Conservation (phyloP, 2,113 vertebrate genomes). For the Megaceryle maxima region DNA sequence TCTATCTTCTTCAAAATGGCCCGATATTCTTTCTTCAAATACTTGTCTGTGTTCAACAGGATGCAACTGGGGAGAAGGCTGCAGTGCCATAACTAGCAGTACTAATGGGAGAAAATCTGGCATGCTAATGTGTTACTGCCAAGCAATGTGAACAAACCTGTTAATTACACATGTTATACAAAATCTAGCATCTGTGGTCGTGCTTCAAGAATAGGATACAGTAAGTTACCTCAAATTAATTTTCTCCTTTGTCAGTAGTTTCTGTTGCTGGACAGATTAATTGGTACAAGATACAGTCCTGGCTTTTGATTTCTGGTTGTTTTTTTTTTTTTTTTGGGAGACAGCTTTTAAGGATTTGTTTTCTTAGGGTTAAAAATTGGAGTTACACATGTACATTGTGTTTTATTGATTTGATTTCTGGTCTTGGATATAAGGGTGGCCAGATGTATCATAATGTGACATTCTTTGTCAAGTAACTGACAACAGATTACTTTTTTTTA, state of each 20-base stretch:
- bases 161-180: conserved; percentile 28
- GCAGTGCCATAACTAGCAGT: background rate
- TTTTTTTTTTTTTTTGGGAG: conserved; percentile 13
- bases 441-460: background rate
- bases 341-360: conserved; percentile 28
- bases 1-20: background rate
- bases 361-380: conserved; percentile 19
- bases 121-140: background rate
- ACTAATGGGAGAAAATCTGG: background rate
- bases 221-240: background rate
- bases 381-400: background rate
- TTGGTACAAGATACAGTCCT: background rate
- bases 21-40: background rate
- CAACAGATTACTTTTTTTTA: background rate
- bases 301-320: conserved; percentile 25
- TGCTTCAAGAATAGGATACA: background rate
- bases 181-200: background rate
- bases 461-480: background rate
- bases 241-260: background rate
- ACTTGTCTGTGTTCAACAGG: background rate
- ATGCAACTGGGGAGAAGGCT: background rate
- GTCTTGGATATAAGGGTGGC: background rate
- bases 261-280: conserved; percentile 47
- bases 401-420: background rate
- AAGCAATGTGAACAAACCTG: conserved; percentile 15